Evolutionary conservation across 2,888 invertebrate species (phyloP).

Genomic region (Pecten maximus): DNA sequence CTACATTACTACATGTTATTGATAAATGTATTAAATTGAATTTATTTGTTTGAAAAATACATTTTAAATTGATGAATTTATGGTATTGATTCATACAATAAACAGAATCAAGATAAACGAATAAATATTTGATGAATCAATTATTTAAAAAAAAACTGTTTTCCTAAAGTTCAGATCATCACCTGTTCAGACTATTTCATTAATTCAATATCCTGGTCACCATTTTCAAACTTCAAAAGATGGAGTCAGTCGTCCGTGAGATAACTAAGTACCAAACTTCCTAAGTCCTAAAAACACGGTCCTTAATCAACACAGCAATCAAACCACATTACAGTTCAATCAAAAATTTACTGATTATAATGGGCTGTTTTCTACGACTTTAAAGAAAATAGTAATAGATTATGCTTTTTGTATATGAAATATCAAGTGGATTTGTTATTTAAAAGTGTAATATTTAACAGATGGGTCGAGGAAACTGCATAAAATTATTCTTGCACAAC

Average conservation of each 20-base stretch:
- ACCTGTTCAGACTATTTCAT: background rate
- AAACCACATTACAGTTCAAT: background rate
- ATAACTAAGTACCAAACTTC: background rate
- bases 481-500: slow-evolving; percentile 2
- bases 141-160: background rate
- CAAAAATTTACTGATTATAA: background rate
- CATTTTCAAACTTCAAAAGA: background rate
- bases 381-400: background rate
- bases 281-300: background rate
- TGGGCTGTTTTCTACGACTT: background rate
- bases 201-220: slow-evolving; percentile 13
- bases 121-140: background rate
- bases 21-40: no score
- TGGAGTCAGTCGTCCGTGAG: background rate
- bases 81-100: background rate
- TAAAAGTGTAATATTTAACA: slow-evolving; percentile 20
- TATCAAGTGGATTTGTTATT: background rate
- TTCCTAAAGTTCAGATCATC: background rate
- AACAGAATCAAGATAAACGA: background rate
- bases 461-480: background rate
- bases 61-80: background rate
- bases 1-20: no score
- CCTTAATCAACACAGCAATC: background rate
- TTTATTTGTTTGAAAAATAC: background rate
- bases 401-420: background rate